Evolutionary conservation across 2,113 vertebrate species (phyloP).

Genomic region (Pterophyllum scalare): DNA sequence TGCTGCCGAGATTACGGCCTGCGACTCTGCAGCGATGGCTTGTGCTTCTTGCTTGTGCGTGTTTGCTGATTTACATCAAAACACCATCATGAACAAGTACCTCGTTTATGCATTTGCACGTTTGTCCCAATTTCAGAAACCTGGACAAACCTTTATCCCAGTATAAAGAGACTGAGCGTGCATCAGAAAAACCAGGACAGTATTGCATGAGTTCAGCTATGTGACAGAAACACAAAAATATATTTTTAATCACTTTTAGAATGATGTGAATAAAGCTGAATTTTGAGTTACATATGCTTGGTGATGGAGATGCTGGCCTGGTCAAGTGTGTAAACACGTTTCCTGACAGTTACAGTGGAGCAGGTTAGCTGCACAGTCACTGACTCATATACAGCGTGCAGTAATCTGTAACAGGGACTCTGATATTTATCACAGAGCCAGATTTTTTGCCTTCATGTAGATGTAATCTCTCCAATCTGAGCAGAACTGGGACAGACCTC

Average conservation of each 20-base stretch:
- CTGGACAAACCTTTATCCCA: not conserved
- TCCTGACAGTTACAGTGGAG: not conserved
- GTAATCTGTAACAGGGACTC: not conserved
- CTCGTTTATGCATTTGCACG: not conserved
- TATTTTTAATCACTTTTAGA: not conserved
- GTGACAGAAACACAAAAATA: not conserved
- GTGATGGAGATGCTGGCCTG: not conserved
- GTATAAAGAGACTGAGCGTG: too few species aligned
- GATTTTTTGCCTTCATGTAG: not conserved
- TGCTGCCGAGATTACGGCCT: too few species aligned
- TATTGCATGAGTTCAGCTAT: not conserved
- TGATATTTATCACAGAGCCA: not conserved
- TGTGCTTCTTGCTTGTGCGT: not conserved
- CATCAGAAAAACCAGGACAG: not conserved
- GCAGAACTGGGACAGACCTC: not conserved
- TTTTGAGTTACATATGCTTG: not conserved
- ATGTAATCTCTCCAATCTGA: not conserved
- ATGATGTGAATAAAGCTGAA: not conserved
- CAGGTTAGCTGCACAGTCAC: too few species aligned
- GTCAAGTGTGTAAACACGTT: not conserved
- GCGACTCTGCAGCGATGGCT: not conserved
- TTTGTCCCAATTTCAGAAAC: not conserved
- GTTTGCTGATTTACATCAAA: not conserved
- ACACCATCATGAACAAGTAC: not conserved
- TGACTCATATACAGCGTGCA: not conserved